These are phyloP conservation scores for Cairina moschata DNA, from an alignment of 2,113 vertebrate genomes.

Conservation along the genomic window DNA sequence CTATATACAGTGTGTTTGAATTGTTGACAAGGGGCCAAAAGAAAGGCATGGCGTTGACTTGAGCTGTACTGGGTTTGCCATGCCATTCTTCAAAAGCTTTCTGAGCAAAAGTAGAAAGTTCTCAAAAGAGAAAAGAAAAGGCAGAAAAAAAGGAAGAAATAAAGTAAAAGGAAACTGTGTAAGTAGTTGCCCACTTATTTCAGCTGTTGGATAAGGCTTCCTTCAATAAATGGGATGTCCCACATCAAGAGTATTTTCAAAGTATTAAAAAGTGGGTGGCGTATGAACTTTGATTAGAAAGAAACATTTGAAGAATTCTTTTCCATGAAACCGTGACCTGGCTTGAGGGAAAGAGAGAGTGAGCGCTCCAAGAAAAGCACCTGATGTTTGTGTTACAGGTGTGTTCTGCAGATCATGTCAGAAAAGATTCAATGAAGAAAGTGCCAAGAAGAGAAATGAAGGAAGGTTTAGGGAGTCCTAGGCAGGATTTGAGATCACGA, in stretches of 20 bases:
- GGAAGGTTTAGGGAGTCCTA: background rate
- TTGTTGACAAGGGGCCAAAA: background rate
- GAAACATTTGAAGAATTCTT: background rate
- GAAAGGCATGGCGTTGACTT: background rate
- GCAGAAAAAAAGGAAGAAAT: background rate
- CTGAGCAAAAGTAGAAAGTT: background rate
- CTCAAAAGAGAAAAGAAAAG: background rate
- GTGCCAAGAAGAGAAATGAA: background rate
- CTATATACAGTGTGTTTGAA: background rate
- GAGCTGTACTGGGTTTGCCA: background rate
- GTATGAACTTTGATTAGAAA: background rate
- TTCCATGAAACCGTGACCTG: background rate
- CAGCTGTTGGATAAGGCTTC: background rate
- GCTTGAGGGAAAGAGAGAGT: background rate
- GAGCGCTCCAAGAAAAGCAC: rapidly evolving
- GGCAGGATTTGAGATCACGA: background rate
- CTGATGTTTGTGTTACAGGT: background rate
- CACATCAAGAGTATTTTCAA: background rate
- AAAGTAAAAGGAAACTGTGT: background rate
- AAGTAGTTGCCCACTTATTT: background rate
- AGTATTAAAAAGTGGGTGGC: background rate
- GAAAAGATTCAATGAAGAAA: background rate
- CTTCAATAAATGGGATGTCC: rapidly evolving
- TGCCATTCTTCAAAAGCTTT: background rate
- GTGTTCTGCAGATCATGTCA: background rate